Conservation (phyloP, 2,888 invertebrate genomes). For the Dryadula phaetusa region DNA sequence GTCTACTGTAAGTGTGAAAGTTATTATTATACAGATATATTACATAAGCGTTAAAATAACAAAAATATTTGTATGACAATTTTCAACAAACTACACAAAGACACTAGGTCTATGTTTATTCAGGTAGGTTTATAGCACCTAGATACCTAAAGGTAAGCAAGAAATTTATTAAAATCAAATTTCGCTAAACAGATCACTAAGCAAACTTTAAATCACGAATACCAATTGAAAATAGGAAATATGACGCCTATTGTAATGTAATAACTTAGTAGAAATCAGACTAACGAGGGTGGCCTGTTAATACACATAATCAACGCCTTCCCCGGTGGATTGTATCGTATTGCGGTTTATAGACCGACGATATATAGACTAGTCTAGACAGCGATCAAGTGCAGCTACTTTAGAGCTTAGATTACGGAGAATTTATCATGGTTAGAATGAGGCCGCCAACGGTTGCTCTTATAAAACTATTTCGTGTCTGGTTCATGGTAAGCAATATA, state of each 20-base stretch:
- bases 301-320: conserved; percentile 60
- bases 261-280: conserved; percentile 60
- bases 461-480: conserved; percentile 40
- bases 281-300: conserved; percentile 55
- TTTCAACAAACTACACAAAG: too few species aligned
- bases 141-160: too few species aligned
- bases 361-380: conserved; percentile 61
- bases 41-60: too few species aligned
- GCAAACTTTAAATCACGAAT: not conserved
- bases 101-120: too few species aligned
- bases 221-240: conserved; percentile 34
- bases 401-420: conserved; percentile 63
- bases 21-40: too few species aligned
- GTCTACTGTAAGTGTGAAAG: too few species aligned
- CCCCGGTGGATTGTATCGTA: conserved; percentile 64
- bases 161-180: not conserved
- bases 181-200: not conserved
- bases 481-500: conserved; percentile 29
- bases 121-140: not conserved
- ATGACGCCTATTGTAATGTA: conserved; percentile 56
- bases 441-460: conserved; percentile 42
- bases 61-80: too few species aligned
- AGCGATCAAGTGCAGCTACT: conserved; percentile 62
- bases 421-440: conserved; percentile 56
- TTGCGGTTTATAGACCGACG: conserved; percentile 64